Evolutionary conservation across 2,888 invertebrate species (phyloP).

Genomic region (Panopea generosa): DNA sequence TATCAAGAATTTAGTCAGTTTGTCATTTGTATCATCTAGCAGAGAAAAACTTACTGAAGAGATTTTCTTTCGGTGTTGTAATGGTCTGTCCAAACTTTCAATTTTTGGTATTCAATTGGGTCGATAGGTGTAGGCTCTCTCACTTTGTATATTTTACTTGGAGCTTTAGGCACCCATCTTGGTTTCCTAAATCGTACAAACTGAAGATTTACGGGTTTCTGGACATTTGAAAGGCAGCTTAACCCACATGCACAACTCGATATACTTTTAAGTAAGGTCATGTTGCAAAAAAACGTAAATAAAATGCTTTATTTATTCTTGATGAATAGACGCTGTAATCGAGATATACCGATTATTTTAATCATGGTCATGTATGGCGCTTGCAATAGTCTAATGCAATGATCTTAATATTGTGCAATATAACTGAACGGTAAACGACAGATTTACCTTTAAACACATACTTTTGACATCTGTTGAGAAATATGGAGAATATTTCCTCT

Average conservation of each 20-base stretch:
- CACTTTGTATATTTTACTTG: constrained; percentile 77
- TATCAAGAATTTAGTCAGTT: too few species aligned
- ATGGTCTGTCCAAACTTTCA: constrained; percentile 53
- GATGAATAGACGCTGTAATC: too few species aligned
- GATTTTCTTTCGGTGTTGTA: constrained; percentile 72
- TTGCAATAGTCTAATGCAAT: too few species aligned
- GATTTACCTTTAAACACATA: too few species aligned
- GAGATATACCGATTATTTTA: too few species aligned
- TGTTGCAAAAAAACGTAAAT: not conserved
- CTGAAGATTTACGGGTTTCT: constrained; percentile 27
- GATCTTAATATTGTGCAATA: too few species aligned
- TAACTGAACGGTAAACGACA: too few species aligned
- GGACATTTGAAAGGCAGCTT: not conserved
- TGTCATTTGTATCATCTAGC: not conserved
- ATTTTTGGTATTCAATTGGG: constrained; percentile 67
- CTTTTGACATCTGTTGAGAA: too few species aligned
- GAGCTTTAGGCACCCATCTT: constrained; percentile 75
- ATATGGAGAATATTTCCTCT: too few species aligned
- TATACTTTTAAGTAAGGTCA: constrained; percentile 27
- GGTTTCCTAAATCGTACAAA: constrained; percentile 78
- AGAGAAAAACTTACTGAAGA: constrained; percentile 53
- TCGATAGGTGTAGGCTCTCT: constrained; percentile 70
- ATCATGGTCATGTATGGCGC: too few species aligned
- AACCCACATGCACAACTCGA: constrained; percentile 12
- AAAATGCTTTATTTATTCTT: too few species aligned